Evolutionary conservation across 2,888 invertebrate genomes (phyloP).

Genomic region (Nomada ruficornis): DNA sequence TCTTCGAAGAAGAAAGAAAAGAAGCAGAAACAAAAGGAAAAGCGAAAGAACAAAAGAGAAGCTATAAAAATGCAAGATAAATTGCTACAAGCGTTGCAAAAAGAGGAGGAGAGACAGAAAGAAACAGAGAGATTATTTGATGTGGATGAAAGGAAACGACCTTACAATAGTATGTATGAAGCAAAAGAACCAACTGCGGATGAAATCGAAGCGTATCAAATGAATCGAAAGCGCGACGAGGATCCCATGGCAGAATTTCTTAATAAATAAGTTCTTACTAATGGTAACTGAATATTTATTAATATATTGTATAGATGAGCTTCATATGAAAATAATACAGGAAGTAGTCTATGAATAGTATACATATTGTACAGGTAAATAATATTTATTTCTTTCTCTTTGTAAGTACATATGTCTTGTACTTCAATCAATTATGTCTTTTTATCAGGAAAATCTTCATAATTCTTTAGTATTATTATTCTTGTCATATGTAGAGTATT

Average conservation of each 20-base stretch:
- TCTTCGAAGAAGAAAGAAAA: slow-evolving; percentile 70
- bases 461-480: too few species aligned
- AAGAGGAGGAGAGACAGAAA: slow-evolving; percentile 87
- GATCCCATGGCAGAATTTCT: slow-evolving; percentile 97
- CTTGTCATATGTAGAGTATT: too few species aligned
- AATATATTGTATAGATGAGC: slow-evolving; percentile 8
- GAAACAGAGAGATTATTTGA: slow-evolving; percentile 88
- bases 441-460: too few species aligned
- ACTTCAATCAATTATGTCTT: too few species aligned
- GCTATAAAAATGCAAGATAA: slow-evolving; percentile 84
- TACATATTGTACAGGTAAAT: slow-evolving; percentile 7
- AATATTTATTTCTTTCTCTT: too few species aligned
- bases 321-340: neutral
- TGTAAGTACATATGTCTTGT: too few species aligned
- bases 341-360: neutral
- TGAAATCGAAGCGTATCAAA: slow-evolving; percentile 96
- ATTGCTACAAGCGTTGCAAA: slow-evolving; percentile 88
- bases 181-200: slow-evolving; percentile 94
- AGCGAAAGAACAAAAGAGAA: slow-evolving; percentile 81
- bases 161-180: slow-evolving; percentile 96
- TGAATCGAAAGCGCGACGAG: slow-evolving; percentile 92
- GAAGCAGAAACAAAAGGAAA: slow-evolving; percentile 75
- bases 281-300: slow-evolving; percentile 95
- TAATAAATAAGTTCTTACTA: slow-evolving; percentile 85
- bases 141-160: slow-evolving; percentile 95